Percentiles rank a stretch among this genome's conserved stretches.
Conservation (phyloP, 2,113 vertebrate genomes). For the Neopipo cinnamomea region DNA sequence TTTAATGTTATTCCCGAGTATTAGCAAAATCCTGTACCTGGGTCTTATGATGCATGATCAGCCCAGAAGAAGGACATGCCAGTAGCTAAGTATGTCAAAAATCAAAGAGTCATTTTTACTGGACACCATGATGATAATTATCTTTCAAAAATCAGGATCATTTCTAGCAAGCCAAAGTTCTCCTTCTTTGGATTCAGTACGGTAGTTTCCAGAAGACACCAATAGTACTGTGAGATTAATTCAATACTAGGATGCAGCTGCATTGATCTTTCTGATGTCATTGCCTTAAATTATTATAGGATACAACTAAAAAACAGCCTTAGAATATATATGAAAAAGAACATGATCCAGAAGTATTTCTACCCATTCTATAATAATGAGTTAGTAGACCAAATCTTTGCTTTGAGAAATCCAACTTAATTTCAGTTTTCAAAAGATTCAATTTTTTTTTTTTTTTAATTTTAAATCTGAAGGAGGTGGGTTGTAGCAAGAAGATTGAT, state of each 20-base stretch:
- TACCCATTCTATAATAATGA: background rate
- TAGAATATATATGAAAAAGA: background rate
- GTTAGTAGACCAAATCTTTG: background rate
- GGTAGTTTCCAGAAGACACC: background rate
- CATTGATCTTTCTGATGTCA: conserved; percentile 49
- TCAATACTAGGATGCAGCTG: background rate
- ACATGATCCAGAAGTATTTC: background rate
- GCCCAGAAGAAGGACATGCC: background rate
- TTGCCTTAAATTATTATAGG: conserved; percentile 23
- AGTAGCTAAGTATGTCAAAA: background rate
- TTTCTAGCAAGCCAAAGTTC: conserved; percentile 1
- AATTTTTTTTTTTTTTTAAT: background rate
- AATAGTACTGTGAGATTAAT: background rate
- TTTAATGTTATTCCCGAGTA: background rate
- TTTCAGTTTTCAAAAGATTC: background rate
- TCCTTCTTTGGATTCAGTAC: background rate
- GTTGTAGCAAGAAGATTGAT: background rate
- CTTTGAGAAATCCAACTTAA: background rate
- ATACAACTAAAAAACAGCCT: background rate
- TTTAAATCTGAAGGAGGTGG: background rate
- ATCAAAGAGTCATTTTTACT: background rate
- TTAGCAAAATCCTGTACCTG: background rate
- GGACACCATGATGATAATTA: background rate
- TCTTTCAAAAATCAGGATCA: background rate
- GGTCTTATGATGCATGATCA: background rate